Base-by-base conservation (phyloP, 2,888 invertebrate species). In the Dione vanillae region DNA sequence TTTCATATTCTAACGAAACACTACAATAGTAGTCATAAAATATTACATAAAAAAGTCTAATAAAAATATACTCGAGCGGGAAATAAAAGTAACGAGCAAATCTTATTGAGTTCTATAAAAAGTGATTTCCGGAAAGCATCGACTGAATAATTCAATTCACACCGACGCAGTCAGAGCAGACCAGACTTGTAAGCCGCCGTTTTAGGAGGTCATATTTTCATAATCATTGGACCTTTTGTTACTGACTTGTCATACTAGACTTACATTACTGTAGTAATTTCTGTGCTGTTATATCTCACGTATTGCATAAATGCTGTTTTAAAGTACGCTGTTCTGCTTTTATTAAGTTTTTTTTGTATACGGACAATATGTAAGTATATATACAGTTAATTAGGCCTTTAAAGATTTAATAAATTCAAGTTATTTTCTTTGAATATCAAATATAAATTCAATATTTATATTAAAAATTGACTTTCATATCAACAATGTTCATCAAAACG, bases 111-210 rank as follows among this genome's bases (percentile, higher is more conserved):
- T 19, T 20, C 40, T 35, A 41, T 45, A 61, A 67, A 61, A 67
- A 61, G 51, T 67, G 51, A 61, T 61, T 51, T 43, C 41, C 51
- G 49, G 20, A 19, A 40, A 59, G 59, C 40, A 27, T 40, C 41
- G 35, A 45, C 40, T 67, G 59, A 67, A 67, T 67, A 59, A 61
- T 67, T 67, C 67, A 61, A 27, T 41, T 41, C 47, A n/a, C 49
- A 67, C 58, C 47, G 40, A 58, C 19, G 47, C 37, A 14, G 14
- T 47, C 27, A 19, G 56, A 58, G 47, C 2, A 27, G 27, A 27
- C 40, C 40, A 19, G 58, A 47, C 45, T 67, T 37, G 40, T 49
- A 45, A 67, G 40, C 20, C 14, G 45, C 20, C 10, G 5, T 61
- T 45, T 61, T 45, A 45, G 45, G 27, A 10, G 27, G 0, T 45